phyloP scores from a whole-genome alignment of 2,113 vertebrate species.

The Heteronetta atricapilla region DNA sequence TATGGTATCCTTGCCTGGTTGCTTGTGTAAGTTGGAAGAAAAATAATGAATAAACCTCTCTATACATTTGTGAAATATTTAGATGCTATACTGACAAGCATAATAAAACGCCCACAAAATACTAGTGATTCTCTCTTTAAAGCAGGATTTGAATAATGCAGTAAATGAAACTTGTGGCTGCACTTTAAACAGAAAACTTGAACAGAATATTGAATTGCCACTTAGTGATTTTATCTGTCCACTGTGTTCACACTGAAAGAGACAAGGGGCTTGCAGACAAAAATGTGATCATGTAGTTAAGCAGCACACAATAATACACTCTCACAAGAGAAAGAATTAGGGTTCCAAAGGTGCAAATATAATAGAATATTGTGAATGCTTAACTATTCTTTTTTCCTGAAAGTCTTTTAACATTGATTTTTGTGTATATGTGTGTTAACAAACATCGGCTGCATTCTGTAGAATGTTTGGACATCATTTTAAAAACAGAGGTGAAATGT shows the following conservation, averaged over 20 bases:
- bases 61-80: not conserved
- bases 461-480: not conserved
- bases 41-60: not conserved
- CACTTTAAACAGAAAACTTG: constrained; percentile 4
- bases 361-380: not conserved
- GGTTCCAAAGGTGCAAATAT: not conserved
- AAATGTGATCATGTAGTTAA: not conserved
- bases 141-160: not conserved
- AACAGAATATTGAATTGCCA: not conserved
- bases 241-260: not conserved
- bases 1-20: not conserved
- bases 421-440: not conserved
- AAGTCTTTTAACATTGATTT: constrained; percentile 31
- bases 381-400: not conserved
- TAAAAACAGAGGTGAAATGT: not conserved
- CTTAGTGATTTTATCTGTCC: not conserved
- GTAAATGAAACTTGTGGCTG: not conserved
- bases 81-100: not conserved
- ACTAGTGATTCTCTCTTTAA: not conserved
- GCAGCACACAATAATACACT: not conserved
- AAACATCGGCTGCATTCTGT: not conserved
- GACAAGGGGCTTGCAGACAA: not conserved
- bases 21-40: not conserved
- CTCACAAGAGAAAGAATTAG: not conserved
- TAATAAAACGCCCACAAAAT: constrained; percentile 6